Percentiles rank a stretch among this genome's conserved stretches.
Evolutionary conservation across 2,888 invertebrate species (phyloP).

Genomic region (Agrotis exclamationis): DNA sequence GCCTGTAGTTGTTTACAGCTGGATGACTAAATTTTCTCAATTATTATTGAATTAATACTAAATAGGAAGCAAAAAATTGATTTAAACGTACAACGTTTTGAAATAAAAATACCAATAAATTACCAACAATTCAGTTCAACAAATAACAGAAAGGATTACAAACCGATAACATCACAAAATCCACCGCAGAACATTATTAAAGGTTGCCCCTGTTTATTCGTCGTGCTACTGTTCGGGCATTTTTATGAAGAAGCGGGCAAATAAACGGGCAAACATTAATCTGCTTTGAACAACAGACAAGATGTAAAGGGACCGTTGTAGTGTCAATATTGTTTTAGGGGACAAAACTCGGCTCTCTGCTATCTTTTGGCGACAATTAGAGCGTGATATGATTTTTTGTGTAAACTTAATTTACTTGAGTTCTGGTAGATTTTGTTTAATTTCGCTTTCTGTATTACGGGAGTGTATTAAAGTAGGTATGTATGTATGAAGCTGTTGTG

Average conservation of each 20-base stretch:
- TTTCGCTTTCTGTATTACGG: conserved; percentile 16
- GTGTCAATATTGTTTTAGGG: conserved; percentile 89
- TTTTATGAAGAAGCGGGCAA: conserved; percentile 90
- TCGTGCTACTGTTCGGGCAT: conserved; percentile 83
- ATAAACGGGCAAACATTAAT: conserved; percentile 89
- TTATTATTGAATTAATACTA: too few species aligned
- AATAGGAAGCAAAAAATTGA: too few species aligned
- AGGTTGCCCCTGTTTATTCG: conserved; percentile 82
- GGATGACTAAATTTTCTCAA: too few species aligned
- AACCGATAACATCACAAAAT: conserved; percentile 80
- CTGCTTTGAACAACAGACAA: conserved; percentile 89
- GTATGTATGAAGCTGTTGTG: neutral
- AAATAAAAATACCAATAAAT: conserved; percentile 51
- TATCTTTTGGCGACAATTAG: conserved; percentile 86
- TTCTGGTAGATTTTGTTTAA: conserved; percentile 56
- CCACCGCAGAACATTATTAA: conserved; percentile 80
- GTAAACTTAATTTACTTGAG: conserved; percentile 87
- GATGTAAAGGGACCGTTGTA: conserved; percentile 85
- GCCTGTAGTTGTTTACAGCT: too few species aligned
- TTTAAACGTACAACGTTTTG: neutral
- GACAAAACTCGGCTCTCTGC: conserved; percentile 81
- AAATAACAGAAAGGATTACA: conserved; percentile 70
- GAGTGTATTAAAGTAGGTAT: conserved; percentile 4
- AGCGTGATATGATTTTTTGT: conserved; percentile 88
- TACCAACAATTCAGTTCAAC: conserved; percentile 28